Conservation (phyloP, 2,888 invertebrate genomes). For the Calliopum simillimum region DNA sequence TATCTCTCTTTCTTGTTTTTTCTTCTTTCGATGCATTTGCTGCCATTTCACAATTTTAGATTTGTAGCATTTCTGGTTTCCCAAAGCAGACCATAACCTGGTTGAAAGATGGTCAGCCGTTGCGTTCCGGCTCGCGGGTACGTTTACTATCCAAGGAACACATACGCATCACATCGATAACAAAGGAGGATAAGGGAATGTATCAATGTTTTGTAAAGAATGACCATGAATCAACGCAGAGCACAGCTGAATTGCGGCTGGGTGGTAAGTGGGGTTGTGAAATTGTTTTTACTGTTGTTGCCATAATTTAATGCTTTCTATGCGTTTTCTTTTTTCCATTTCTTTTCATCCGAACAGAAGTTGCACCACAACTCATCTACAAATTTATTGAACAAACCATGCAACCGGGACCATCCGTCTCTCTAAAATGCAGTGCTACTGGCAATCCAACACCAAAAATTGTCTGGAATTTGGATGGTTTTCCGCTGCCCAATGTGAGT, state of each 20-base stretch:
- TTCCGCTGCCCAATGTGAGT: slow-evolving; percentile 73
- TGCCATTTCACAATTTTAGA: slow-evolving; percentile 57
- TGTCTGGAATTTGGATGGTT: slow-evolving; percentile 81
- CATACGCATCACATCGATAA: slow-evolving; percentile 74
- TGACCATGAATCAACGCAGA: slow-evolving; percentile 84
- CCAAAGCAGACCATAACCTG: slow-evolving; percentile 81
- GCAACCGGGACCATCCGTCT: slow-evolving; percentile 82
- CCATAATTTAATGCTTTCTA: slow-evolving; percentile 28
- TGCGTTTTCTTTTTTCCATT: slow-evolving; percentile 25
- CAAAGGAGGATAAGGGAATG: slow-evolving; percentile 86
- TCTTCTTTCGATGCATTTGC: not conserved
- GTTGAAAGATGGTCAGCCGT: slow-evolving; percentile 79
- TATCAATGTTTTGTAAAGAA: slow-evolving; percentile 91
- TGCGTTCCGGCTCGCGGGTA: slow-evolving; percentile 72
- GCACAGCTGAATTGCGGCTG: slow-evolving; percentile 80
- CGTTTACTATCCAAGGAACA: slow-evolving; percentile 70
- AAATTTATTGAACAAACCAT: slow-evolving; percentile 83
- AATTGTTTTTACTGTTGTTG: not conserved
- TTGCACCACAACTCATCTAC: slow-evolving; percentile 79
- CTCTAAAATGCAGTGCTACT: slow-evolving; percentile 80
- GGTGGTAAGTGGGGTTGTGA: slow-evolving; percentile 72
- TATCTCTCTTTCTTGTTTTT: not conserved
- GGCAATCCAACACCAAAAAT: slow-evolving; percentile 84
- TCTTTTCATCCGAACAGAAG: slow-evolving; percentile 71
- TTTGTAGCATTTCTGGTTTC: slow-evolving; percentile 86